Evolutionary conservation across 2,797 vertebrate genomes (phyloP).

Genomic region (Ptychadena robeensis): DNA sequence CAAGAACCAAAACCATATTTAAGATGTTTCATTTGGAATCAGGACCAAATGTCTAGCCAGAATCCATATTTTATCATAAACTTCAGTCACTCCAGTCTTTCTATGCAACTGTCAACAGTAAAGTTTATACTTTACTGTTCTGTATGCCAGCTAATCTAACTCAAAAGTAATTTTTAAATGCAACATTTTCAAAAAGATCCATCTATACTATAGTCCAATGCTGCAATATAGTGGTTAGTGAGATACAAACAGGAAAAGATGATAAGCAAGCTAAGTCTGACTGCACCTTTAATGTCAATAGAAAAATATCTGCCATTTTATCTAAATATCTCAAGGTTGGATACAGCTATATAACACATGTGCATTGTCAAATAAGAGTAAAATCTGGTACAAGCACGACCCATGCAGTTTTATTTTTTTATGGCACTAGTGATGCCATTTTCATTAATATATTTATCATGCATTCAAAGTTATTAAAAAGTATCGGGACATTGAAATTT

Average conservation of each 20-base stretch:
- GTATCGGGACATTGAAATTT: constrained; percentile 39
- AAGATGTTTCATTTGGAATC: too few species aligned
- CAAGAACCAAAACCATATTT: too few species aligned
- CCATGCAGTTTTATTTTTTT: constrained; percentile 51
- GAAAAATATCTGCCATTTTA: constrained; percentile 28
- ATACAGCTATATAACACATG: constrained; percentile 51
- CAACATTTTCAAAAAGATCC: too few species aligned
- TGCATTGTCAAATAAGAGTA: constrained; percentile 54
- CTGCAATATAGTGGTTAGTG: neutral
- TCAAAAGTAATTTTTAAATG: too few species aligned
- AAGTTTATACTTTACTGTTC: too few species aligned
- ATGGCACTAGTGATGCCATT: constrained; percentile 50
- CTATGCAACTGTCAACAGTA: too few species aligned
- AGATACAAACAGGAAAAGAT: neutral
- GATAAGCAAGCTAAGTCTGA: constrained; percentile 20
- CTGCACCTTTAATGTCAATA: constrained; percentile 38
- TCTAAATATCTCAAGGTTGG: constrained; percentile 39
- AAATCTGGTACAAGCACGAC: constrained; percentile 54
- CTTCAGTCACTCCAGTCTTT: too few species aligned
- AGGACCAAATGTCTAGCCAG: too few species aligned
- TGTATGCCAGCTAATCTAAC: too few species aligned
- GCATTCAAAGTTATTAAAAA: constrained; percentile 59
- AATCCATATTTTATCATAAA: too few species aligned
- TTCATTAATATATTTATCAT: constrained; percentile 58
- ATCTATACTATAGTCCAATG: neutral